Base-by-base conservation (phyloP, 2,888 invertebrate genomes). In the Torymus texanus region DNA sequence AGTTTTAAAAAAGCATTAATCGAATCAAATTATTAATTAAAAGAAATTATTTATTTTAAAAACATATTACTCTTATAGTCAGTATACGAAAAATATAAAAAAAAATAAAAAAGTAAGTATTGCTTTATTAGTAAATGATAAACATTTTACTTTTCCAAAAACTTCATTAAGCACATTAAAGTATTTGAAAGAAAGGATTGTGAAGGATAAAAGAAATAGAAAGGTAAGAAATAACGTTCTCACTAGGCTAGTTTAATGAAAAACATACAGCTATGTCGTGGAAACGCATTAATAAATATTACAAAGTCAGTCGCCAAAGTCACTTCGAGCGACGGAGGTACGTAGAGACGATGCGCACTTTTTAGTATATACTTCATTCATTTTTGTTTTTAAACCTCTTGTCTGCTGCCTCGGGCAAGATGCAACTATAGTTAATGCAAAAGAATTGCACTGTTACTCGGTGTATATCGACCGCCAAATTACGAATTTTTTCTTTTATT, bases 201-300 rank as follows among this genome's bases (percentile, higher is more conserved):
- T 29, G 29, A n/a, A 41, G 24, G 55, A 55, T 10, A 62, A 63
- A 21, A 53, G 61, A 51, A 75, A 59, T 70, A 41, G 24, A 70
- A 66, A 77, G 16, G 16, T 16, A 58, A 13, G n/a, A 18, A n/a
- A 41, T 51, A 75, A 59, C 51, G 24, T 75, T 78, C 72, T 79
- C 14, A 74, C 73, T 76, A 73, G 50, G 59, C 68, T 76, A 81
- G 51, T 79, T 81, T 81, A 81, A 76, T 81, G 76, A 59, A 81
- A 81, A 81, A 78, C 81, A 81, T 81, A 75, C 75, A 79, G 71
- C 81, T 78, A 78, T 73, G 63, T 62, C 55, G 65, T 81, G 68
- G 62, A 78, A 79, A 72, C 81, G 61, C 66, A 75, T 79, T 81
- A 81, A 79, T 76, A 81, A 81, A 79, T 79, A 79, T 81, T 81